Base-by-base conservation (phyloP, 37 sponge, comb jelly and placozoan species). In the Tethya wilhelma region DNA sequence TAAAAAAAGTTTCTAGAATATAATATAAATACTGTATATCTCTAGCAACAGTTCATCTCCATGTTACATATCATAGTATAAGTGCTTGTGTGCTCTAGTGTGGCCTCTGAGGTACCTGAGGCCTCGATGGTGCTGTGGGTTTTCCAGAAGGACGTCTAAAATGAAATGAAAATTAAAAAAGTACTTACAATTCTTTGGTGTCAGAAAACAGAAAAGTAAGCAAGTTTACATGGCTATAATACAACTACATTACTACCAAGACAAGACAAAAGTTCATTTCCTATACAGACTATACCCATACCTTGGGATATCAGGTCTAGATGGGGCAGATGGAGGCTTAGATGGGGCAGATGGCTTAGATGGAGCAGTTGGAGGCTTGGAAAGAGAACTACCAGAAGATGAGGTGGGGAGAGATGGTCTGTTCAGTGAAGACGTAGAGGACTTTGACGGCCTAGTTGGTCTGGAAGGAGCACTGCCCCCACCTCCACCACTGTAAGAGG, bases 21-120 rank as follows among this genome's bases (percentile, higher is more conserved):
- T n/a, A n/a, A n/a, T n/a, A n/a, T n/a, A n/a, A n/a, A n/a, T n/a
- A n/a, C n/a, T n/a, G n/a, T n/a, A n/a, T n/a, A n/a, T n/a, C n/a
- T n/a, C n/a, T n/a, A n/a, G n/a, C n/a, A n/a, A n/a, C n/a, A n/a
- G n/a, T n/a, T n/a, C n/a, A n/a, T n/a, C 53, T 49, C 14, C 14
- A 49, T 19, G 14, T 49, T 14, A 49, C 9, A 9, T 19, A 49
- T 19, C 53, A 49, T 49, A 49, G 53, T 19, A 14, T 49, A 19
- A 14, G 9, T 9, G 14, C 14, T 49, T 19, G 53, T 49, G 53
- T 14, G 14, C 22, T 9, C 70, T 69, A 69, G 70, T 72, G 73
- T 30, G 82, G 82, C 55, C 82, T 71, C 64, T 81, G 82, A 9
- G 82, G 82, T 46, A 81, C 46, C 29, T 32, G 34, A 45, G 82